Evolutionary conservation across 2,113 vertebrate genomes (phyloP), one percentile per base, ranked within the genome.

Genomic region (Symphodus melops): DNA sequence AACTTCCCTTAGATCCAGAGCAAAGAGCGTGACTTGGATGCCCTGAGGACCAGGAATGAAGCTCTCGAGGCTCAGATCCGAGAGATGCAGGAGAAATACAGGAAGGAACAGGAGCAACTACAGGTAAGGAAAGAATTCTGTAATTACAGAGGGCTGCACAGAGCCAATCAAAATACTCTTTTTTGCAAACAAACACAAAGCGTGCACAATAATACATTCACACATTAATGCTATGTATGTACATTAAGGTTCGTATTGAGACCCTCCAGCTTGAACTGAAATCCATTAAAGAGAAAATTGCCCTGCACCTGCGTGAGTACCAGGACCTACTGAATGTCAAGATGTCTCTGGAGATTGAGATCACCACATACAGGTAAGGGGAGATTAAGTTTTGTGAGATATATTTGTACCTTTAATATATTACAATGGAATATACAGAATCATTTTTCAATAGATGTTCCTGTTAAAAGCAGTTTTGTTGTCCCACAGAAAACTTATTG

Each of bases 301-400:
- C 93, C 0, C 67, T 94, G 36, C 94, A 93, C 72, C 91, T 95
- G 76, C 82, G 93, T 1, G 90, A 94, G 67, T 94, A 95, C 87
- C 94, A 95, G 87, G 93, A 94, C 5, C 91, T 93, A 39, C 84
- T 94, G 72, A 94, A 95, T 82, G 55, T 94, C 51, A 95, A 95
- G 81, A 95, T 95, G 94, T 78, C 92, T 67, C 83, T 95, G 36
- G 94, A 95, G 71, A 93, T 94, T 75, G 94, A 94, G 83, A 94
- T 95, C 25, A 92, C 93, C 53, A 95, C 95, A 55, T 94, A 95
- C 90, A 94, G 93, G 93, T 94, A 63, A 82, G 55, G 14, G 1
- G 72, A 21, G 17, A 48, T 17, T 17, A 23, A 58, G 4, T 13
- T 33, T 3, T 1, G 9, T 36, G 3, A 39, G 8, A 36, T 61